Conservation (phyloP, 2,797 vertebrate genomes). For the Astyanax mexicanus region DNA sequence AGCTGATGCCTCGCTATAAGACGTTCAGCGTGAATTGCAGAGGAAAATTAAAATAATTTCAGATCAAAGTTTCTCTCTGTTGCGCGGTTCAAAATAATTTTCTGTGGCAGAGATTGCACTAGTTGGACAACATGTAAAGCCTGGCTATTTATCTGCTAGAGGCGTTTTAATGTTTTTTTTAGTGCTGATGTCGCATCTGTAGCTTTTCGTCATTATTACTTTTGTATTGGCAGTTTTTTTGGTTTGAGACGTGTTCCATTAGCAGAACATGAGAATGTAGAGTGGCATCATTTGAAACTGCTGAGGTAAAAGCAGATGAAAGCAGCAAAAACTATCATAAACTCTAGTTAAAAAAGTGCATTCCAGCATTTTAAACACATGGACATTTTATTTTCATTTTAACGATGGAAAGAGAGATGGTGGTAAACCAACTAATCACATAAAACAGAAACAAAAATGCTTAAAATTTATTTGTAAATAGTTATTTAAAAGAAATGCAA, state of each 20-base stretch:
- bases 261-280: background rate
- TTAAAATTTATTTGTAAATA: too few relatives aligned
- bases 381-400: too few relatives aligned
- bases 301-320: too few relatives aligned
- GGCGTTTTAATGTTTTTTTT: background rate
- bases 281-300: background rate
- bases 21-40: constrained; percentile 28
- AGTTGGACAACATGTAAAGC: background rate
- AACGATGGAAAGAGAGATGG: too few relatives aligned
- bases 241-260: background rate
- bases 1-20: constrained; percentile 22
- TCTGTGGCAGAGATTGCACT: constrained; percentile 1
- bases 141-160: constrained; percentile 6
- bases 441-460: too few relatives aligned
- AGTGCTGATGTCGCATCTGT: background rate
- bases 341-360: too few relatives aligned
- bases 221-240: background rate
- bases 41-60: constrained; percentile 45
- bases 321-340: background rate
- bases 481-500: too few relatives aligned
- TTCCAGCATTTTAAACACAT: too few relatives aligned
- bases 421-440: too few relatives aligned
- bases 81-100: constrained; percentile 2
- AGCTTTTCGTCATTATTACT: too few relatives aligned
- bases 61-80: constrained; percentile 32